Evolutionary conservation across 1,140 invertebrate genomes (phyloP).

Genomic region (Aphaenogaster rudis): DNA sequence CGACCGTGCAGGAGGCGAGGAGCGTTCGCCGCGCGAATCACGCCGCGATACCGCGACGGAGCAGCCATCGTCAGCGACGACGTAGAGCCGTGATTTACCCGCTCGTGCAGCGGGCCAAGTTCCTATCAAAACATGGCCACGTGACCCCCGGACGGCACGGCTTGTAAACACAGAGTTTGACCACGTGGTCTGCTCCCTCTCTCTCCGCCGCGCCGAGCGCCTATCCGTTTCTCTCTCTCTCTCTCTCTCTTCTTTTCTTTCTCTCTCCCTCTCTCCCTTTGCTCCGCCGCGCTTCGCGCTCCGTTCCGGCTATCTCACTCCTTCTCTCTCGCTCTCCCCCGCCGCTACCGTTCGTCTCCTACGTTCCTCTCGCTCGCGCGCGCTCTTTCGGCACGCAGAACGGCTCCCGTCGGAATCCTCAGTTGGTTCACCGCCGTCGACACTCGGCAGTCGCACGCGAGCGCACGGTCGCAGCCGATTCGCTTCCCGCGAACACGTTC

Average conservation of each 20-base stretch:
- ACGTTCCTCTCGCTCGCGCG: slow-evolving; percentile 48
- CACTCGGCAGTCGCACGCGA: slow-evolving; percentile 70
- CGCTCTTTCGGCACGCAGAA: slow-evolving; percentile 67
- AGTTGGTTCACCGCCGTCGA: slow-evolving; percentile 67
- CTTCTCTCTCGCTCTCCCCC: background rate
- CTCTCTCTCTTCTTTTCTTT: background rate
- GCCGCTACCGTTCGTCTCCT: slow-evolving; percentile 10
- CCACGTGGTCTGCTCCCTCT: slow-evolving; percentile 83
- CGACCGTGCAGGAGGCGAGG: background rate
- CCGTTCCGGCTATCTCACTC: slow-evolving; percentile 16
- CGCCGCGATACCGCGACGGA: background rate
- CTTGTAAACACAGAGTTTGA: slow-evolving; percentile 84
- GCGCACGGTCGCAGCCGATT: slow-evolving; percentile 59
- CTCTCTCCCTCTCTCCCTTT: slow-evolving; percentile 43
- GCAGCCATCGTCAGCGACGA: background rate
- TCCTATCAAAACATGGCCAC: slow-evolving; percentile 82
- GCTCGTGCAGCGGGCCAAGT: slow-evolving; percentile 68
- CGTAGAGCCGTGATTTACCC: slow-evolving; percentile 46
- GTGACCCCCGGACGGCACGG: slow-evolving; percentile 79
- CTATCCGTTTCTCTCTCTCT: slow-evolving; percentile 29
- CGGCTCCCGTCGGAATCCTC: slow-evolving; percentile 70
- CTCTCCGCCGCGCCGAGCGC: slow-evolving; percentile 30
- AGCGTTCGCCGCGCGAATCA: background rate
- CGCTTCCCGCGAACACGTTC: slow-evolving; percentile 9
- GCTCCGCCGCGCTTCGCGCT: background rate